A percentile compares a stretch with the other conserved stretches of the same genome.
These are phyloP conservation scores for Neopelma chrysocephalum DNA, from an alignment of 2,797 vertebrate species.

Conservation along the genomic window DNA sequence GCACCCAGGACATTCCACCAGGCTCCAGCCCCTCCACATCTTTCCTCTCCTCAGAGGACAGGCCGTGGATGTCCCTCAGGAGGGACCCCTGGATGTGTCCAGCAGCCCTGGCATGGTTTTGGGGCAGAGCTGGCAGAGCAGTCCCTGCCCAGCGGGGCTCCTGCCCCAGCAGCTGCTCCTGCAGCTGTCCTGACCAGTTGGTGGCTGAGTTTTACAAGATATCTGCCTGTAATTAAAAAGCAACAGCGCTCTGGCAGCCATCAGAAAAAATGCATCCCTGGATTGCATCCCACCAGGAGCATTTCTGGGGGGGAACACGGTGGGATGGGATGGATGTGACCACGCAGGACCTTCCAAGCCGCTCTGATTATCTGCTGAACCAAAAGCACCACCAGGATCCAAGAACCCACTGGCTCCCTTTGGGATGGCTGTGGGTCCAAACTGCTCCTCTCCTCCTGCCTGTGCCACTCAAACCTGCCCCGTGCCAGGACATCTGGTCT, in stretches of 20 bases:
- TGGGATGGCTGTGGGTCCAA: neutral
- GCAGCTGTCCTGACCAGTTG: slow-evolving; percentile 65
- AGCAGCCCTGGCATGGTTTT: accelerated
- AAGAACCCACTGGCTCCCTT: neutral
- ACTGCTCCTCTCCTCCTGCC: neutral
- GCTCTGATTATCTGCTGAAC: neutral
- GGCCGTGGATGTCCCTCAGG: neutral
- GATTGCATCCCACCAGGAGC: neutral
- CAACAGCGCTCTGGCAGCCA: slow-evolving; percentile 30
- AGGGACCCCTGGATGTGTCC: neutral
- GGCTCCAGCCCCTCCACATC: neutral
- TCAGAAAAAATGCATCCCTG: neutral
- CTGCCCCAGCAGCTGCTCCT: slow-evolving; percentile 39
- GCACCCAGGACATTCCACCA: too few species aligned
- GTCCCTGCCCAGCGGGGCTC: neutral
- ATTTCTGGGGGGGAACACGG: accelerated
- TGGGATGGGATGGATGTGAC: accelerated
- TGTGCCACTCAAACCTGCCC: neutral
- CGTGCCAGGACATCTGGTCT: neutral
- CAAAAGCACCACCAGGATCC: neutral
- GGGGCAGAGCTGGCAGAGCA: neutral
- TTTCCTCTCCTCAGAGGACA: neutral
- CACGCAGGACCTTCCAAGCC: neutral
- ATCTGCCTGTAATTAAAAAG: slow-evolving; percentile 54
- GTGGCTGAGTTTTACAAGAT: slow-evolving; percentile 36